Conservation (phyloP, 2,797 vertebrate species). For the Coreius guichenoti region DNA sequence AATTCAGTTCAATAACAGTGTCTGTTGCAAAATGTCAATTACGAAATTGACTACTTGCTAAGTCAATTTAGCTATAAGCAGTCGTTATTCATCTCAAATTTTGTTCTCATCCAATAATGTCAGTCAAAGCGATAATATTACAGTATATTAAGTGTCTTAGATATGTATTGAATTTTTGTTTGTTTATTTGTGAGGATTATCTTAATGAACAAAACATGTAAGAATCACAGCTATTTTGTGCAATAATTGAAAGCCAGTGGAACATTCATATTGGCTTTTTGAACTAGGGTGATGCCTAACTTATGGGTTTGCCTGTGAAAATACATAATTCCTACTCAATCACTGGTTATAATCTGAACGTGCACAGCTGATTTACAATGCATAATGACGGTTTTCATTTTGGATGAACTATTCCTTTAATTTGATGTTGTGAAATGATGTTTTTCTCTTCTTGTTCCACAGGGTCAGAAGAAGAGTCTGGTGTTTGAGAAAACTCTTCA, state of each 20-base stretch:
- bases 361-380: not conserved
- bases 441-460: slow-evolving; percentile 44
- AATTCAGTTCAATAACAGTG: too few species aligned
- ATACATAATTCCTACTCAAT: not conserved
- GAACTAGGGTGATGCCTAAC: not conserved
- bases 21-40: too few species aligned
- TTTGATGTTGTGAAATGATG: not conserved
- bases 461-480: slow-evolving; percentile 91
- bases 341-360: not conserved
- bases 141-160: not conserved
- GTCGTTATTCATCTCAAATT: too few species aligned
- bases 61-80: too few species aligned
- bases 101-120: too few species aligned
- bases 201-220: not conserved
- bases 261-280: not conserved
- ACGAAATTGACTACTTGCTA: too few species aligned
- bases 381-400: not conserved
- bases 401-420: not conserved
- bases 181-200: not conserved
- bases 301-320: not conserved
- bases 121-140: too few species aligned
- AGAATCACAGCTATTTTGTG: not conserved
- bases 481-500: slow-evolving; percentile 85
- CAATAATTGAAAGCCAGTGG: not conserved
- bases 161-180: not conserved